Percentiles rank a stretch among this genome's conserved stretches.
Conservation (phyloP, 2,113 vertebrate genomes). For the Cheirogaleus medius region DNA sequence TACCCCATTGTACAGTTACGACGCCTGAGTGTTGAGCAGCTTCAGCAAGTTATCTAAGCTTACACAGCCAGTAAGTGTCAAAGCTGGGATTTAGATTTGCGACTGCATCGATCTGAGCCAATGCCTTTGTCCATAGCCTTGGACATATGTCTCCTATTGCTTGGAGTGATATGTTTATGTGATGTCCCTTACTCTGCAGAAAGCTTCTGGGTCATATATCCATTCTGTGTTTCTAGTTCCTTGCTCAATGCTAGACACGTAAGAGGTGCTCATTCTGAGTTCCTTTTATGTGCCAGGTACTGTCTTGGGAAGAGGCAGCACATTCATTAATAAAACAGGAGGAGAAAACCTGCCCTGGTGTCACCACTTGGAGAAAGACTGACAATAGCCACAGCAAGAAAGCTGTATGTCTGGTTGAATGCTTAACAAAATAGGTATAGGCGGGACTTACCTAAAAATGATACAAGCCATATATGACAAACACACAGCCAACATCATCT, state of each 20-base stretch:
- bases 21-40: neutral
- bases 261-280: neutral
- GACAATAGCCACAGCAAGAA: neutral
- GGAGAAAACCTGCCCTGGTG: accelerated
- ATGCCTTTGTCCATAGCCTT: neutral
- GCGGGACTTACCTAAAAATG: too few species aligned
- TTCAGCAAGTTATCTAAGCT: neutral
- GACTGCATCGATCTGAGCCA: neutral
- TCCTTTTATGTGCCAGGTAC: too few species aligned
- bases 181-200: neutral
- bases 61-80: neutral
- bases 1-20: too few species aligned
- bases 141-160: neutral
- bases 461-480: too few species aligned
- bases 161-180: neutral
- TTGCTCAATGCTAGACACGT: neutral
- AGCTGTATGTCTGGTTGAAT: neutral
- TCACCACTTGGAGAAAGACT: neutral
- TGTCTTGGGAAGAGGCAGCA: neutral
- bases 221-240: neutral
- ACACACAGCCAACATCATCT: too few species aligned
- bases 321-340: neutral
- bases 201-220: neutral
- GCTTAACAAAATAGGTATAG: too few species aligned
- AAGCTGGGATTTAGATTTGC: neutral